These are phyloP conservation scores for Ornithoptera alexandrae DNA, from an alignment of 2,888 invertebrate genomes.

Conservation along the genomic window DNA sequence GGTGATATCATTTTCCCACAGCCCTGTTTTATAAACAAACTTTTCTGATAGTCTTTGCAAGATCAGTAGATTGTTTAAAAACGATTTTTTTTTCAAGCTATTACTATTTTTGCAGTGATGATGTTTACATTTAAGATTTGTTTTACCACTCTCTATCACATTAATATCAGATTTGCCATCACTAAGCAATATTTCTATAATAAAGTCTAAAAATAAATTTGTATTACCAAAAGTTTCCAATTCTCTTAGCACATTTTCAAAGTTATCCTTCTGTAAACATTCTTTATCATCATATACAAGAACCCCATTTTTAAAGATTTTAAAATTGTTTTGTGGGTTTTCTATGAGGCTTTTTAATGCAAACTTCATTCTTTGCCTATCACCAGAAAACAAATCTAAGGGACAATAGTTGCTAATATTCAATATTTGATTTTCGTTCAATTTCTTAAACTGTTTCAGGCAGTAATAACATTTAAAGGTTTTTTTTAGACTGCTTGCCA, in stretches of 20 bases:
- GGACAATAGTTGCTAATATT: slow-evolving; percentile 84
- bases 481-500: slow-evolving; percentile 53
- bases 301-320: slow-evolving; percentile 74
- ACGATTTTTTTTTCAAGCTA: slow-evolving; percentile 37
- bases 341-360: slow-evolving; percentile 73
- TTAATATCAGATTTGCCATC: slow-evolving; percentile 32
- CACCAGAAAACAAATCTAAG: slow-evolving; percentile 84
- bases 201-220: slow-evolving; percentile 55
- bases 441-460: slow-evolving; percentile 78
- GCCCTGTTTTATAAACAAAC: slow-evolving; percentile 32
- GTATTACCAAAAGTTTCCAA: slow-evolving; percentile 45
- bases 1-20: slow-evolving; percentile 36
- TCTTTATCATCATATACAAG: slow-evolving; percentile 60
- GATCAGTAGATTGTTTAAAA: slow-evolving; percentile 52
- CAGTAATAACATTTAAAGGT: slow-evolving; percentile 78
- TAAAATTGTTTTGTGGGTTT: slow-evolving; percentile 83
- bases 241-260: slow-evolving; percentile 43
- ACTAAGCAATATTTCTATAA: slow-evolving; percentile 52
- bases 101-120: slow-evolving; percentile 41
- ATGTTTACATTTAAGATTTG: slow-evolving; percentile 16
- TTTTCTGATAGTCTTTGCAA: slow-evolving; percentile 57
- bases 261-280: slow-evolving; percentile 37
- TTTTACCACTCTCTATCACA: slow-evolving; percentile 28
- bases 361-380: slow-evolving; percentile 74
- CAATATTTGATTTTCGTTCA: slow-evolving; percentile 73